Base-by-base conservation (phyloP, 2,888 invertebrate species). In the Lasioglossum marginatum region DNA sequence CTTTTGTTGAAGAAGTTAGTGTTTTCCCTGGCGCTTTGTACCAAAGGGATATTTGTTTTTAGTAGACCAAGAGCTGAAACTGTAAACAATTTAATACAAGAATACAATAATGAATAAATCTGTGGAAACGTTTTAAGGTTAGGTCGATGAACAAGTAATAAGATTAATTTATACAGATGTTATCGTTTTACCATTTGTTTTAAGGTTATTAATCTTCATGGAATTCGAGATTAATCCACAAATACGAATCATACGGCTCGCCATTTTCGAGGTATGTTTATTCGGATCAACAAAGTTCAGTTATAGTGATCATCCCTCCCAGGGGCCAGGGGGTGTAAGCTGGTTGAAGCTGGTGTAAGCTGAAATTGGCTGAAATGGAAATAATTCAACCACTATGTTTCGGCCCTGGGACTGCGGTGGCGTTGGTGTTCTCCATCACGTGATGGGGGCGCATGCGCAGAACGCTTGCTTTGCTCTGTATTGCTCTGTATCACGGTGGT, bases 1-100 rank as follows among this genome's bases (percentile, higher is more conserved):
- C 97, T 95, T 96, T 97, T 97, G 91, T 97, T 97, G 92, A 97
- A 97, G 92, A 97, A 97, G 90, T 79, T 83, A 3, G 82, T 74
- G 52, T 72, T 74, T 52, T 79, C 66, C n/a, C 83, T 78, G 5
- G 14, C 19, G 40, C 63, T 16, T 34, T 57, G 43, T 2, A 70
- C 1, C 4, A 80, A 45, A 27, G 82, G 78, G 37, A 73, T 3
- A 3, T 37, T n/a, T 12, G 79, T 31, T 19, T 77, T 82, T 8
- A 88, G 70, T 4, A 89, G 66, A 71, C 45, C 34, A 16, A 40
- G 14, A 16, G 31, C 2, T 14, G 4, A n/a, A 12, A 34, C 75
- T 82, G 48, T 74, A 75, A 79, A 52, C 19, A 72, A 79, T 81
- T 66, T 14, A 0, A 63, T 1, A 40, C 16, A 14, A 16, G 10